Evolutionary conservation across 1,140 invertebrate species (phyloP), one percentile per base, ranked within the genome.

Genomic region (Cotesia typhae): DNA sequence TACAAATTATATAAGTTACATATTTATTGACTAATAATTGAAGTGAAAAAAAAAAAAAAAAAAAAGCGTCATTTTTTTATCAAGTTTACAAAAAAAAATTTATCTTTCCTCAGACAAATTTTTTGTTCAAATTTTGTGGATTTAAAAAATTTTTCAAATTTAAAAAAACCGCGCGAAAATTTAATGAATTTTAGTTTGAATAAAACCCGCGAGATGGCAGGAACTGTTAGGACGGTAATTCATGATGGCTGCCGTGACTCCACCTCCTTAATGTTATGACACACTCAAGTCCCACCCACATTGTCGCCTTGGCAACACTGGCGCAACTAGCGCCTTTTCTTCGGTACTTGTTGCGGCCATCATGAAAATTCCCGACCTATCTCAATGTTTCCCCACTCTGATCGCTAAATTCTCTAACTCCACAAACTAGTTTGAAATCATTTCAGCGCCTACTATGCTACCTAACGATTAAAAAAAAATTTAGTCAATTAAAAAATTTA

Each of bases 241-340:
- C 67, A 75, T 79, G 71, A 85, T 85, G 85, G 85, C 83, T 78
- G 83, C 75, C 79, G 61, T 3, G 61, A 77, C 81, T 71, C 81
- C 82, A 76, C 83, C 83, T 64, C 77, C 60, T 68, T 2, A 28
- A 28, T 28, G 2, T 28, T 28, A 28, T 28, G n/a, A 36, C 10
- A 69, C 36, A n/a, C 17, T 67, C 7, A 10, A 66, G 77, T 70
- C 75, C 81, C 84, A 80, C 82, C 83, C 71, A 63, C 70, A 61
- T 67, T 17, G 83, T 86, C 74, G 67, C 79, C 80, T 78, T 78
- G 79, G 78, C 71, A 78, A 86, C 83, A 36, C 4, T 4, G 10
- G 7, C 38, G n/a, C 10, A 14, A 59, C 28, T 37, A 69, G 73
- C 82, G 76, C 41, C 41, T 7, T 47, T 47, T 47, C 41, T 9